These are phyloP conservation scores for Aplidium turbinatum DNA, from an alignment of 23 tunicate genomes.

Conservation along the genomic window DNA sequence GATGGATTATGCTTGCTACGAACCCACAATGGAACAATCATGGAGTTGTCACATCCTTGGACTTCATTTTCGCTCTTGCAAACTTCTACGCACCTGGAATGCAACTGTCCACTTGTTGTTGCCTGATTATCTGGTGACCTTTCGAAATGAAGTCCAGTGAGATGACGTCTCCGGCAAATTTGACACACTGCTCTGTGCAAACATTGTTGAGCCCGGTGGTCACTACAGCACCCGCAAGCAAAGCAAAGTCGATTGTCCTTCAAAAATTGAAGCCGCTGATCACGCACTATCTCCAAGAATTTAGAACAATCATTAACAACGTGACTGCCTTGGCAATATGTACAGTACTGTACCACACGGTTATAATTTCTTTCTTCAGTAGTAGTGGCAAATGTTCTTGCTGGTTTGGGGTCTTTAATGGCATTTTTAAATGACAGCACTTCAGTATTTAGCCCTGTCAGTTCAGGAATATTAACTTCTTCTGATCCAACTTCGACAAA, in stretches of 20 bases:
- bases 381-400: conserved; percentile 3
- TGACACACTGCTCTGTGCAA: conserved; percentile 5
- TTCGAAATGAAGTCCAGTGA: conserved; percentile 4
- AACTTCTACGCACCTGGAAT: conserved; percentile 17
- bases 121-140: background rate
- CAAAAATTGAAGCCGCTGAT: conserved; percentile 2
- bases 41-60: conserved; percentile 13
- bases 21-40: conserved; percentile 15
- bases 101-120: background rate
- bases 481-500: conserved; percentile 1
- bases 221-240: background rate
- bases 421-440: too few species aligned
- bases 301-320: background rate
- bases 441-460: background rate
- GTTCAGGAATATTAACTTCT: conserved; percentile 14
- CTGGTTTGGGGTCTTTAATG: background rate
- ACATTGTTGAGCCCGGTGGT: background rate
- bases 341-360: background rate
- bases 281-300: background rate
- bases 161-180: conserved; percentile 5
- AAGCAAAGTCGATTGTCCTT: background rate
- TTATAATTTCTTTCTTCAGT: background rate
- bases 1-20: background rate
- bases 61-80: background rate
- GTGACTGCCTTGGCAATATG: background rate